A percentile compares a stretch with the other conserved stretches of the same genome.
phyloP scores from a whole-genome alignment of 1,140 invertebrate species.

The Neodiprion virginianus region DNA sequence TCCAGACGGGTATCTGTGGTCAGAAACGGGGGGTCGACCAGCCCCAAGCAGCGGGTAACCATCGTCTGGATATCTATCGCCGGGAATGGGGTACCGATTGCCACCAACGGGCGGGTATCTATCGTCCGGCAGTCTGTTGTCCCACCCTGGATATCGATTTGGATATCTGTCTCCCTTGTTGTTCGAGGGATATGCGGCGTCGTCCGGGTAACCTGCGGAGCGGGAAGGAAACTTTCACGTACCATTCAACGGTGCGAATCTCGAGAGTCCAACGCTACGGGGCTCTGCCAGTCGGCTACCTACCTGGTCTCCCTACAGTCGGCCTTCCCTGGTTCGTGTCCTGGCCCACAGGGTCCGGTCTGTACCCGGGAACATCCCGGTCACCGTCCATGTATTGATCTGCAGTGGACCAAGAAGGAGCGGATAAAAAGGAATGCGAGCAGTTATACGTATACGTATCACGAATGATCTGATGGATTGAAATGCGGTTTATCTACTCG shows the following conservation, averaged over 20 bases:
- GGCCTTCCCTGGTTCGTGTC: conserved; percentile 63
- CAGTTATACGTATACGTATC: neutral
- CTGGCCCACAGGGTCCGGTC: conserved; percentile 64
- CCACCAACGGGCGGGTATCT: conserved; percentile 37
- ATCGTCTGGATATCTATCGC: conserved; percentile 49
- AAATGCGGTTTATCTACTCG: too few species aligned
- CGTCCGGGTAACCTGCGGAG: conserved; percentile 50
- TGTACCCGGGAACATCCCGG: conserved; percentile 46
- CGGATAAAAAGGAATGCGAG: neutral
- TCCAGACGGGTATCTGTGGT: conserved; percentile 45
- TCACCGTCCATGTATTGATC: conserved; percentile 58
- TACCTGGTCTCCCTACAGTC: conserved; percentile 58
- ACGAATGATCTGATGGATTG: too few species aligned
- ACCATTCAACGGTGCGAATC: too few species aligned
- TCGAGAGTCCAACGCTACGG: too few species aligned
- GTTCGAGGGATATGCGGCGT: conserved; percentile 49
- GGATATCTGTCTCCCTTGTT: conserved; percentile 55
- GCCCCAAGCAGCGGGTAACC: conserved; percentile 36
- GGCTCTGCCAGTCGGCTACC: neutral
- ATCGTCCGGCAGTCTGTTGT: conserved; percentile 56
- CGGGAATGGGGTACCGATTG: conserved; percentile 43
- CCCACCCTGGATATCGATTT: conserved; percentile 55
- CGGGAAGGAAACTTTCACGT: too few species aligned
- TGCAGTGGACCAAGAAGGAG: conserved; percentile 24
- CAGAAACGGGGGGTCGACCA: conserved; percentile 37